phyloP scores from a whole-genome alignment of 2,113 vertebrate genomes.

The Petrocephalus zakoni region DNA sequence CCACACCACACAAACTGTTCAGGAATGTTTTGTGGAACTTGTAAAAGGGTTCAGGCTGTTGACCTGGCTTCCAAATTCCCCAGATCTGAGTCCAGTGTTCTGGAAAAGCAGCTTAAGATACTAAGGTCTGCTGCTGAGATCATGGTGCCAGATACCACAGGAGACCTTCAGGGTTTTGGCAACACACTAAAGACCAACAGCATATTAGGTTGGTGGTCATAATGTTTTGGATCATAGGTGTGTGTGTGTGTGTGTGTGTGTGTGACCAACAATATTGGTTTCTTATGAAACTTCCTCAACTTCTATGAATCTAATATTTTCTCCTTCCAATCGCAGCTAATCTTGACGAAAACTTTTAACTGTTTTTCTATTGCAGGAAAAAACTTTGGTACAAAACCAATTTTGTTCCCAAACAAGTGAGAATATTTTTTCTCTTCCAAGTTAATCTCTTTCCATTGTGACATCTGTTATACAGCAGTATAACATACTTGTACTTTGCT shows the following conservation, averaged over 20 bases:
- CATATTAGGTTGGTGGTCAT: background rate
- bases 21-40: background rate
- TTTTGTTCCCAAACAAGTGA: constrained; percentile 53
- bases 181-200: too few relatives aligned
- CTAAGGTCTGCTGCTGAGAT: too few relatives aligned
- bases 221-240: background rate
- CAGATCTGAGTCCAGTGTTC: too few relatives aligned
- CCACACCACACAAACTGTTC: background rate
- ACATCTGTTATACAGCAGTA: background rate
- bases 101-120: too few relatives aligned
- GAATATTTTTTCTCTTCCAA: constrained; percentile 20
- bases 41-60: background rate
- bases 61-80: background rate
- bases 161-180: too few relatives aligned
- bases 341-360: background rate
- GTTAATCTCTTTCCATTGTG: background rate
- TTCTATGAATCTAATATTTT: background rate
- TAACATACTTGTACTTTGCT: background rate
- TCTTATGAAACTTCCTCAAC: background rate
- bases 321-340: background rate
- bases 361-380: constrained; percentile 53
- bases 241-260: background rate
- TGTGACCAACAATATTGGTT: background rate
- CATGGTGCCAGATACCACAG: too few relatives aligned
- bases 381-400: constrained; percentile 70